Percentiles rank a stretch among this genome's conserved stretches.
Evolutionary conservation across 2,888 invertebrate genomes (phyloP).

Genomic region (Pimpla rufipes): DNA sequence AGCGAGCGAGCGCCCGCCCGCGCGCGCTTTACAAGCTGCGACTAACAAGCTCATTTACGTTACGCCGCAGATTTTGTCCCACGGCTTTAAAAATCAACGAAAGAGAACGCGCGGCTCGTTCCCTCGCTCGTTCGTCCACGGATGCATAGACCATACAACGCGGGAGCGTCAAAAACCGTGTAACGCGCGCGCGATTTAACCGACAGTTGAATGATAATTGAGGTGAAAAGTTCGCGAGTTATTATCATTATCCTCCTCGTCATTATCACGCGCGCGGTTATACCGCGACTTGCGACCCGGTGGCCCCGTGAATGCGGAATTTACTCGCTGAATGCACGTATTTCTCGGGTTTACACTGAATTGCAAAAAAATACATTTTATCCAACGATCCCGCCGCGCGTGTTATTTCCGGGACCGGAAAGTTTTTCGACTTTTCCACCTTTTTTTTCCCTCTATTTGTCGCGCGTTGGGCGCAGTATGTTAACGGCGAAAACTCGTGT

Average conservation of each 20-base stretch:
- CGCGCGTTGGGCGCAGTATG: not conserved
- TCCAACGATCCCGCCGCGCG: slow-evolving; percentile 5
- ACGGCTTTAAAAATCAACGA: slow-evolving; percentile 58
- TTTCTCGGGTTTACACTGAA: not conserved
- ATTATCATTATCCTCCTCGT: not conserved
- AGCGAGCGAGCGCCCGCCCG: not conserved
- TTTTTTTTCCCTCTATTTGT: not conserved
- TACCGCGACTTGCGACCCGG: not conserved
- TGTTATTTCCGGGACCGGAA: not conserved
- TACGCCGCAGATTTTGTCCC: slow-evolving; percentile 48
- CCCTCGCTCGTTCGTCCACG: not conserved
- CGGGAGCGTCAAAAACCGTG: slow-evolving; percentile 5
- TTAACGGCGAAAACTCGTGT: slow-evolving; percentile 19
- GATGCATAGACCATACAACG: not conserved
- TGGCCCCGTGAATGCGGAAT: not conserved
- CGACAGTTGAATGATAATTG: slow-evolving; percentile 10
- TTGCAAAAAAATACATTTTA: slow-evolving; percentile 23
- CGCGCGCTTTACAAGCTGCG: slow-evolving; percentile 58
- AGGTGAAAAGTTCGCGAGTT: not conserved
- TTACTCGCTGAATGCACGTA: not conserved
- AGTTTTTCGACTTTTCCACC: not conserved
- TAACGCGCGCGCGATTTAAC: slow-evolving; percentile 16
- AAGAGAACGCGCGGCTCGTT: slow-evolving; percentile 20
- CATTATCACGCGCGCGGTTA: not conserved
- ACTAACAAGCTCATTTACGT: slow-evolving; percentile 67